A percentile compares a stretch with the other conserved stretches of the same genome.
Conservation (phyloP, 1,140 invertebrate species). For the Spodoptera frugiperda region DNA sequence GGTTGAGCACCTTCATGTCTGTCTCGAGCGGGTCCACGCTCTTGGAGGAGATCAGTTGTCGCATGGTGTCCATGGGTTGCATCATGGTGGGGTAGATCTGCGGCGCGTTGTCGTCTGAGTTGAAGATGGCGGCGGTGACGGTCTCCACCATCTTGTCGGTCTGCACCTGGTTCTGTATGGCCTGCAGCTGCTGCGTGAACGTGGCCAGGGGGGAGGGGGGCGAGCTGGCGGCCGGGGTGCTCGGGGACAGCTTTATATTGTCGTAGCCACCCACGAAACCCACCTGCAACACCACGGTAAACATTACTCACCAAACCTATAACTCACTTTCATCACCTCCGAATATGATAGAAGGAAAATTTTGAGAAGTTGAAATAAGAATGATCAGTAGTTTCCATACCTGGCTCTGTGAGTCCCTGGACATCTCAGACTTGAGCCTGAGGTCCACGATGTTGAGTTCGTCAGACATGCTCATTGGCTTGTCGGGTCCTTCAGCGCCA, state of each 20-base stretch:
- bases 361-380: not conserved
- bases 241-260: slow-evolving; percentile 75
- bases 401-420: slow-evolving; percentile 66
- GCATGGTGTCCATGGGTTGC: slow-evolving; percentile 70
- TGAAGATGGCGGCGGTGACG: slow-evolving; percentile 84
- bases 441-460: slow-evolving; percentile 83
- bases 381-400: slow-evolving; percentile 33
- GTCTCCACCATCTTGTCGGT: slow-evolving; percentile 85
- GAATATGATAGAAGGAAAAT: no score
- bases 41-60: slow-evolving; percentile 71
- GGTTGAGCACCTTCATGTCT: slow-evolving; percentile 73
- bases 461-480: slow-evolving; percentile 55
- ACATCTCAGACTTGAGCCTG: slow-evolving; percentile 85
- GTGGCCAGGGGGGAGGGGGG: slow-evolving; percentile 68
- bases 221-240: slow-evolving; percentile 66
- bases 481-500: slow-evolving; percentile 68
- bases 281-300: slow-evolving; percentile 68
- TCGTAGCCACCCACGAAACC: slow-evolving; percentile 85
- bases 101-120: slow-evolving; percentile 71
- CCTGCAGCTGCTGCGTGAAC: slow-evolving; percentile 81
- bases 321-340: not conserved
- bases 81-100: slow-evolving; percentile 72
- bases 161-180: slow-evolving; percentile 82
- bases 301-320: not conserved
- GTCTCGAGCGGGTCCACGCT: slow-evolving; percentile 62